phyloP scores from a whole-genome alignment of 2,113 vertebrate genomes.

The Megaleporinus macrocephalus region DNA sequence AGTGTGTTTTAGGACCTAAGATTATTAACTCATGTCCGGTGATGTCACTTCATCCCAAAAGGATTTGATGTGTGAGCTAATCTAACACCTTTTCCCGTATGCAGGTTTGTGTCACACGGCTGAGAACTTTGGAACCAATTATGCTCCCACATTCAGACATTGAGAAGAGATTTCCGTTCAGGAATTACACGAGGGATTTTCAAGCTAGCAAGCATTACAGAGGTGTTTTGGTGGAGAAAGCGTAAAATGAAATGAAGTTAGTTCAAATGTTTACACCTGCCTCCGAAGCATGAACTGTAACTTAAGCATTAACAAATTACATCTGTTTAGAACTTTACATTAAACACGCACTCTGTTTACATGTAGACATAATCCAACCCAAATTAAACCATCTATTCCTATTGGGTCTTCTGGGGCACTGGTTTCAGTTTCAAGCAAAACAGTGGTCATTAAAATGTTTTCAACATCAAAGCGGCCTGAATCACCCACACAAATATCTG shows the following conservation, averaged over 20 bases:
- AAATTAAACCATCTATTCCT: not conserved
- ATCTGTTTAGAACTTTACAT: not conserved
- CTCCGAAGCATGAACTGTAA: not conserved
- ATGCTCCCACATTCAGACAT: not conserved
- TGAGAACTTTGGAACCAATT: not conserved
- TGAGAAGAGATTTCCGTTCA: not conserved
- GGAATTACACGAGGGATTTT: not conserved
- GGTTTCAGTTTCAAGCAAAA: conserved; percentile 19
- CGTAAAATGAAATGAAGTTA: not conserved
- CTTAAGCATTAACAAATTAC: not conserved
- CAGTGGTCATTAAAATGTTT: conserved; percentile 9
- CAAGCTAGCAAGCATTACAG: not conserved
- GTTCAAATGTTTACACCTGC: not conserved
- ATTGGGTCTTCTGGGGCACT: not conserved
- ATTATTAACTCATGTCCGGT: too few species aligned
- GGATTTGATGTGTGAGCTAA: not conserved
- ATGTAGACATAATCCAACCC: not conserved
- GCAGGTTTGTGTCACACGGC: not conserved
- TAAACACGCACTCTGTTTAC: not conserved
- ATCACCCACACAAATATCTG: conserved; percentile 34
- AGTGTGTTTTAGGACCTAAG: too few species aligned
- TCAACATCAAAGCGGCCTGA: not conserved
- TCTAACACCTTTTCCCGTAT: not conserved
- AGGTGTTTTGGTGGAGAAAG: not conserved
- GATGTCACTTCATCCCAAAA: not conserved